Evolutionary conservation across 1,140 invertebrate genomes (phyloP), one percentile per base, ranked within the genome.

Genomic region (Eulimnadia texana): DNA sequence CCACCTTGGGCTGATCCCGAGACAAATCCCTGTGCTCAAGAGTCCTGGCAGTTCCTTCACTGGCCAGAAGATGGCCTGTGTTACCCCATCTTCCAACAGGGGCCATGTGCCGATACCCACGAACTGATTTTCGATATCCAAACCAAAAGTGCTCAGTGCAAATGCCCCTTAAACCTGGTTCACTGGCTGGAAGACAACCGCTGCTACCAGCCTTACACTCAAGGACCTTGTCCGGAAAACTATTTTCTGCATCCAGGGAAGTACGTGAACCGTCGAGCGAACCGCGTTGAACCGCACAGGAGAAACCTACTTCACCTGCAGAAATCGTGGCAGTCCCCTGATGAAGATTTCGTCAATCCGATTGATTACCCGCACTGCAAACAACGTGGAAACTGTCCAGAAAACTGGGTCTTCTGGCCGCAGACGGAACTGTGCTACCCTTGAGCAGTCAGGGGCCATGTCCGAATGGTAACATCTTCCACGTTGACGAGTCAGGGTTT

Each of bases 1-100:
- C 88, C 87, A 2, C 84, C 85, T 0, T 91, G 88, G 88, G 86
- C 86, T 20, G 80, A 90, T 72, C 82, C 85, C 1, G 75, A 78
- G 9, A 78, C 79, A 64, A 90, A 90, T 72, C 88, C 88, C 0
- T 91, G 88, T 64, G 86, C 86, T 3, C 73, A 77, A 1, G 79
- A 84, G 71, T 83, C 86, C 0, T 90, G 88, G 88, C 84, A 90
- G 67, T 76, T 88, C 64, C 75, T 91, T 22, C 89, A 83, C 71
- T 91, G 87, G 87, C 82, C 86, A 0, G 73, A 77, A 0, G 83
- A 90, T 68, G 84, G 84, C 63, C 83, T 86, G 72, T 90, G 87
- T 70, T 89, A 89, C 70, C 86, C 84, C 70, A 89, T 90, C 71
- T 90, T 88, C 69, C 79, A 84, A 76, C 83, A 81, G 70, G 73